A percentile compares a stretch with the other conserved stretches of the same genome.
Conservation (phyloP, 2,797 vertebrate species). For the Falco berigora region DNA sequence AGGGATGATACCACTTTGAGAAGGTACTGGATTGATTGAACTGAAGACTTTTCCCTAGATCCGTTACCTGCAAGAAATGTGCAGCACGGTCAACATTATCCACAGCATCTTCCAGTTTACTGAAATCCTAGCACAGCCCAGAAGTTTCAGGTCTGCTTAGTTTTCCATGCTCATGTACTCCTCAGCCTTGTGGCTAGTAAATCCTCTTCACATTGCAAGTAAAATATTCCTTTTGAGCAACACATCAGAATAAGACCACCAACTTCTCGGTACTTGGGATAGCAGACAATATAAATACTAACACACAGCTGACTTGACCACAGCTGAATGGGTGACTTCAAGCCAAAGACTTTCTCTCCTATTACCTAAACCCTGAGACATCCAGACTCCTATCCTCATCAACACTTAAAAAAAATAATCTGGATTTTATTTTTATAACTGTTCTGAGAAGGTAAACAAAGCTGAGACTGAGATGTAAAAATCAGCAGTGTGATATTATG, state of each 20-base stretch:
- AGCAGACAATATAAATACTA: not conserved
- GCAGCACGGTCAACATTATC: not conserved
- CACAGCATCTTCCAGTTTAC: not conserved
- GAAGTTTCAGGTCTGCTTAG: not conserved
- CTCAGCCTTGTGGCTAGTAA: not conserved
- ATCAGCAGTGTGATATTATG: not conserved
- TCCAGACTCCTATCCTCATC: constrained; percentile 17
- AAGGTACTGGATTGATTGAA: not conserved
- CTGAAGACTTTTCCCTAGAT: not conserved
- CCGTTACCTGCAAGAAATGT: not conserved
- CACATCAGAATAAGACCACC: not conserved
- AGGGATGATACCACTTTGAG: not conserved
- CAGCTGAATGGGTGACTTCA: constrained; percentile 24
- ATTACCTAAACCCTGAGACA: constrained; percentile 58
- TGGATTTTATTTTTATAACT: constrained; percentile 34
- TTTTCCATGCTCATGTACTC: not conserved
- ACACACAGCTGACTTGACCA: not conserved
- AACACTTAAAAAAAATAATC: not conserved
- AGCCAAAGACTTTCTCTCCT: constrained; percentile 29
- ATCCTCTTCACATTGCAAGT: not conserved
- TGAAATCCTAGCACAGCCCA: not conserved
- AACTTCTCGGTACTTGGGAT: not conserved
- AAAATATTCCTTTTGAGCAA: not conserved
- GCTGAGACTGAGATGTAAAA: not conserved
- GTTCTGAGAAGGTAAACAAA: constrained; percentile 22